phyloP scores from a whole-genome alignment of 2,113 vertebrate species.

The Microcebus griseorufus region DNA sequence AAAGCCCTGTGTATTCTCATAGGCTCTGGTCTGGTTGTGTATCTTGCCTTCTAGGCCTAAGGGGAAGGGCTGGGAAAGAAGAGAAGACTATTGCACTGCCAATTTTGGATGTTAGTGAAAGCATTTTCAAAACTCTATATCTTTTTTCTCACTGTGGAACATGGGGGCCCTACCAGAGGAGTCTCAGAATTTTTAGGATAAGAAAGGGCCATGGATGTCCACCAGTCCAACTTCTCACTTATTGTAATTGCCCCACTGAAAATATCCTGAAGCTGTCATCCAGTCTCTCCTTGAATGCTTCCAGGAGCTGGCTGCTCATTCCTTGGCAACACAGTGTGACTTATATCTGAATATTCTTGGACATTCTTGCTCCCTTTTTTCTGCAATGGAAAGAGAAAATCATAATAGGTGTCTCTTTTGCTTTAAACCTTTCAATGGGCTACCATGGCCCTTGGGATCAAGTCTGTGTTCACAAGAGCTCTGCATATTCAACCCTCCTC shows the following conservation, averaged over 20 bases:
- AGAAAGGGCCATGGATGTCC: neutral
- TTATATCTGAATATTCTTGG: slow-evolving; percentile 11
- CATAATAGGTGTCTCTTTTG: neutral
- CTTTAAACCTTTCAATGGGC: neutral
- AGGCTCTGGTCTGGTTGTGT: neutral
- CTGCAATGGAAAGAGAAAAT: neutral
- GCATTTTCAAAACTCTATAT: neutral
- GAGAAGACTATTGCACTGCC: neutral
- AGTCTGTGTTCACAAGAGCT: neutral
- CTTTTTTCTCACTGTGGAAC: neutral
- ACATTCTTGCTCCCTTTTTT: neutral
- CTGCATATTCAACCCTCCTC: neutral
- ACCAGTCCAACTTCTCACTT: neutral
- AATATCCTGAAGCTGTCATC: neutral
- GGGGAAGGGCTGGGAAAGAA: neutral
- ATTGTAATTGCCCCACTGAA: neutral
- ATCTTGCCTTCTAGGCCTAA: neutral
- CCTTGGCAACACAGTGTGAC: neutral
- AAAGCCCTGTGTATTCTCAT: rapidly evolving
- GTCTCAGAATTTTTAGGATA: slow-evolving; percentile 16
- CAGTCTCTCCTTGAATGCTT: neutral
- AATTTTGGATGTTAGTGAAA: neutral
- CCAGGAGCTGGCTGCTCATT: neutral
- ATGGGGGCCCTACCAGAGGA: neutral
- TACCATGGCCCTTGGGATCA: neutral